Base-by-base conservation (phyloP, 2,888 invertebrate species). In the Anticlea derivata region DNA sequence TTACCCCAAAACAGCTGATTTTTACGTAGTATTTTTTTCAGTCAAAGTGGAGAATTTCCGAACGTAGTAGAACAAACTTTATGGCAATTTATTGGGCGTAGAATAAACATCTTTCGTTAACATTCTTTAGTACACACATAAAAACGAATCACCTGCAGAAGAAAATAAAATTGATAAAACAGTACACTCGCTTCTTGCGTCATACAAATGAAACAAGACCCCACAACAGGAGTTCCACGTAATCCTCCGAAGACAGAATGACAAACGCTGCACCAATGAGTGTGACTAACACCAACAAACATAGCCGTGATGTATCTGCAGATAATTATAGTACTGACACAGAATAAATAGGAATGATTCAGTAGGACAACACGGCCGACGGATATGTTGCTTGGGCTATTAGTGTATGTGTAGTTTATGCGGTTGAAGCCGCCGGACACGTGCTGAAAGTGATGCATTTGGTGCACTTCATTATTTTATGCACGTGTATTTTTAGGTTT, bases 281-380 rank as follows among this genome's bases (percentile, higher is more conserved):
- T 37, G 26, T 55, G 58, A 58, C 34, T 58, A 60, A 60, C 49
- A 47, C 39, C 30, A 27, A 53, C 55, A 55, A 44, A 51, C 55
- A 51, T 51, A 50, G 54, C 13, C 31, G 30, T 49, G 51, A 54
- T 48, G 48, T 48, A 37, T 50, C 47, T 43, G 7, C 37, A 39
- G 55, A 56, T 58, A 56, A 56, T 55, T 58, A 58, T 58, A 61
- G 47, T 37, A 22, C 43, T 41, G 49, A 47, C 34, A 52, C 39
- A 44, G 47, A 48, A 52, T 48, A 48, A 48, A 48, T 43, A 43
- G 31, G 23, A 31, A 29, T 48, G 53, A 53, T 53, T 53, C 53
- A 53, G 53, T 49, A 40, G 33, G 52, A 53, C 48, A 44, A 39
- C 44, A 39, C 47, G 24, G 34, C 34, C 33, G 53, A 48, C 34